Evolutionary conservation across 2,797 vertebrate genomes (phyloP).

Genomic region (Hipposideros larvatus): DNA sequence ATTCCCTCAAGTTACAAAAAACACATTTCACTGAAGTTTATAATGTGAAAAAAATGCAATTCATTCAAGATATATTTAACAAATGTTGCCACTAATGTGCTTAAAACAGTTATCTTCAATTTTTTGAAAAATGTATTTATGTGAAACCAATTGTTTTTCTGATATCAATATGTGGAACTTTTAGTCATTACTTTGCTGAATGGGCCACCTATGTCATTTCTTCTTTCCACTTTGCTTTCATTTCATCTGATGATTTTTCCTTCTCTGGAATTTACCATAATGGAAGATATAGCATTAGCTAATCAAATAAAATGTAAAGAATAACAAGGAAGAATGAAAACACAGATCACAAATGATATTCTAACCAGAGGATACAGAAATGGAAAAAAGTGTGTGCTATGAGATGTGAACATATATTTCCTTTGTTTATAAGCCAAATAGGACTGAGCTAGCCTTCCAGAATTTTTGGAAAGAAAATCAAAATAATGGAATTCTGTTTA

Average conservation of each 20-base stretch:
- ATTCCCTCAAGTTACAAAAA: neutral
- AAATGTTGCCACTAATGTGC: neutral
- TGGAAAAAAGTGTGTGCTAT: slow-evolving; percentile 33
- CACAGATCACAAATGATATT: slow-evolving; percentile 47
- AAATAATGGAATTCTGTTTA: slow-evolving; percentile 60
- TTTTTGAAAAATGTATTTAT: neutral
- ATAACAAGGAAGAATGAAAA: slow-evolving; percentile 61
- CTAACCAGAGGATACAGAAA: slow-evolving; percentile 50
- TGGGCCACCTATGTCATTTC: neutral
- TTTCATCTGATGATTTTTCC: slow-evolving; percentile 61
- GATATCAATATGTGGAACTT: neutral
- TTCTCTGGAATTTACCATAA: slow-evolving; percentile 47
- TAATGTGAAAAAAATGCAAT: neutral
- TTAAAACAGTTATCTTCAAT: neutral
- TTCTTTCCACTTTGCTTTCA: slow-evolving; percentile 61
- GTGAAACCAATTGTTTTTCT: neutral
- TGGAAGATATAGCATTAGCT: slow-evolving; percentile 15
- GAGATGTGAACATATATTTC: slow-evolving; percentile 44
- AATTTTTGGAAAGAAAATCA: slow-evolving; percentile 62
- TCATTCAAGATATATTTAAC: neutral
- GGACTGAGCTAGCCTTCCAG: slow-evolving; percentile 14
- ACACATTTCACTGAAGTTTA: neutral
- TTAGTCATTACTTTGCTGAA: slow-evolving; percentile 30
- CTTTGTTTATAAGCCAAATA: slow-evolving; percentile 62
- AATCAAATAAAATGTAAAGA: slow-evolving; percentile 59